Evolutionary conservation across 2,113 vertebrate species (phyloP).

Genomic region (Miniopterus natalensis): DNA sequence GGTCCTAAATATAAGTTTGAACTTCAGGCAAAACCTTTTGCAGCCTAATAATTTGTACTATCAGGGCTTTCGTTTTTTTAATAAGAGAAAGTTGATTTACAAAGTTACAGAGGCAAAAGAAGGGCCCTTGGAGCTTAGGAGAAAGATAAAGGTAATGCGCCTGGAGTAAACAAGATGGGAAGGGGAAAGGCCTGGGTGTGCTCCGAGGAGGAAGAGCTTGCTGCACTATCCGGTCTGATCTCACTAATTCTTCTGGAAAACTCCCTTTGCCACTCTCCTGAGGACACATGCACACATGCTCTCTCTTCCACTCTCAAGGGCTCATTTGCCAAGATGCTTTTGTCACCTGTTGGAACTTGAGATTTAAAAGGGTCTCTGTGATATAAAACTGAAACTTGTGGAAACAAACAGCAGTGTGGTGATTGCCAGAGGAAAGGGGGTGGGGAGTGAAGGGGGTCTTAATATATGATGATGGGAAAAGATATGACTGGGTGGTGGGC

Average conservation of each 20-base stretch:
- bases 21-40: background rate
- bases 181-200: background rate
- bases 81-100: background rate
- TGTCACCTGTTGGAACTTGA: background rate
- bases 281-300: background rate
- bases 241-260: background rate
- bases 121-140: background rate
- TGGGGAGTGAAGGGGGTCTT: too few relatives aligned
- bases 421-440: too few relatives aligned
- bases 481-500: too few relatives aligned
- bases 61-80: background rate
- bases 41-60: background rate
- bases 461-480: too few relatives aligned
- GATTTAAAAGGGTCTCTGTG: background rate
- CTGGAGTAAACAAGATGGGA: background rate
- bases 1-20: background rate
- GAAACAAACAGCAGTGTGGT: too few relatives aligned
- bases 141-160: background rate
- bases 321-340: background rate
- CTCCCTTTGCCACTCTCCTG: background rate
- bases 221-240: background rate
- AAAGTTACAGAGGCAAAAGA: background rate
- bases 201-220: background rate
- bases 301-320: background rate
- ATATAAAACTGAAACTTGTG: background rate